These are phyloP conservation scores for Lophius americanus DNA, from an alignment of 2,797 vertebrate genomes.

Conservation along the genomic window DNA sequence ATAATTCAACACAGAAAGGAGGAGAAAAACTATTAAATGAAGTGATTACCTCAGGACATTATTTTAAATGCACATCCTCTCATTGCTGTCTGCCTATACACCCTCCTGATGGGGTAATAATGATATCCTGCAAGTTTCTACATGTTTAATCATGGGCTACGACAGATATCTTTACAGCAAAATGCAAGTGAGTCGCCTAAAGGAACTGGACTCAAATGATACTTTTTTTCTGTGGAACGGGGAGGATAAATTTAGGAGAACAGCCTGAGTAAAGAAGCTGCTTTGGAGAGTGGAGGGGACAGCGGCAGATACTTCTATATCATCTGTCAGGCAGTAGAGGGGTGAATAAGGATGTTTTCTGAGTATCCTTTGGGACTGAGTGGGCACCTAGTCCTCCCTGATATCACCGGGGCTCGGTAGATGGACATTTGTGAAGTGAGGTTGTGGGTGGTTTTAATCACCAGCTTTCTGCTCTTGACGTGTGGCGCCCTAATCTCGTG, in stretches of 20 bases:
- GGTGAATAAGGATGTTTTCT: slow-evolving; percentile 4
- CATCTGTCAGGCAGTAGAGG: not conserved
- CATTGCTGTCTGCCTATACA: no score
- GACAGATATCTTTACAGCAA: no score
- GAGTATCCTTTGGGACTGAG: not conserved
- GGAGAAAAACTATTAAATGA: no score
- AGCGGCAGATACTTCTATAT: not conserved
- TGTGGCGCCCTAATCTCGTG: no score
- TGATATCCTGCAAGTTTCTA: no score
- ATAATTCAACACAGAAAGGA: no score
- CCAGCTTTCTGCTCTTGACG: not conserved
- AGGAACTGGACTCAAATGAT: no score
- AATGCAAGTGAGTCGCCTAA: no score
- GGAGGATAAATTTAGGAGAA: slow-evolving; percentile 4
- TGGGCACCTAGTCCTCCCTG: not conserved
- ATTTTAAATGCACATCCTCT: not conserved
- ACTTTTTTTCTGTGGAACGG: not conserved
- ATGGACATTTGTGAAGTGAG: not conserved
- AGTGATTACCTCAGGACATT: no score
- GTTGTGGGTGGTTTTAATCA: not conserved
- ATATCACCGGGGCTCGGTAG: not conserved
- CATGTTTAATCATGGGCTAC: no score
- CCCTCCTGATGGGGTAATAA: no score
- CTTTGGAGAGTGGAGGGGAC: no score
- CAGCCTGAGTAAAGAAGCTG: slow-evolving; percentile 2